Base-by-base conservation (phyloP, 2,888 invertebrate species). In the Heliconius sara region DNA sequence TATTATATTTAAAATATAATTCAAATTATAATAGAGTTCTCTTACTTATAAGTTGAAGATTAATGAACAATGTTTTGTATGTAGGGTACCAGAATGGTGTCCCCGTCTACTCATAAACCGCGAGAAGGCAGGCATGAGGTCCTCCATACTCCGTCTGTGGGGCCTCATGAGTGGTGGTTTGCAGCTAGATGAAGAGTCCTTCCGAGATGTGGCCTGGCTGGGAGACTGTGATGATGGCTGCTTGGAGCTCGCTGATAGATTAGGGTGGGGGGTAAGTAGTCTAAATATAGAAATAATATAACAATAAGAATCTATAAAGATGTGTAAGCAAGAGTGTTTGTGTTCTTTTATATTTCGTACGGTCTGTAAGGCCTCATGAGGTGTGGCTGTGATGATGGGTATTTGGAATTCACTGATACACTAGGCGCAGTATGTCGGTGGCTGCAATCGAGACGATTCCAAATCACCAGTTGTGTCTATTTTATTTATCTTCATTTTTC, bases 51-150 rank as follows among this genome's bases (percentile, higher is more conserved):
- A 47, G 5, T 47, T 47, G 0, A 47, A 16, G 47, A 47, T 47
- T 47, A 47, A 47, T 19, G 16, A n/a, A n/a, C 9, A n/a, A 7
- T 19, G 43, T 66, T 39, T 25, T 57, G 3, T 10, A 25, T 22
- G 16, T 83, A 93, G 93, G 92, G 93, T 97, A 0, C 96, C 96
- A 0, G 93, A 96, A 0, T 96, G 96, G 87, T 97, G 97, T 89
- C 97, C 99, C 0, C 96, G 99, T 13, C 91, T 99, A 43, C 95
- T 99, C 27, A 98, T 99, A 66, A 99, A 99, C 91, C 96, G 98
- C 47, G 98, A 98, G 92, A 96, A 97, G 87, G 97, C 97, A 0
- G 95, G 95, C 13, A 85, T 91, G 57, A 85, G 91, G 60, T 90
- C 92, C 0, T 91, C 93, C 0, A 80, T 94, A 63, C 86, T 94